Conservation (phyloP, 2,888 invertebrate genomes). For the Caenorhabditis zanzibari region DNA sequence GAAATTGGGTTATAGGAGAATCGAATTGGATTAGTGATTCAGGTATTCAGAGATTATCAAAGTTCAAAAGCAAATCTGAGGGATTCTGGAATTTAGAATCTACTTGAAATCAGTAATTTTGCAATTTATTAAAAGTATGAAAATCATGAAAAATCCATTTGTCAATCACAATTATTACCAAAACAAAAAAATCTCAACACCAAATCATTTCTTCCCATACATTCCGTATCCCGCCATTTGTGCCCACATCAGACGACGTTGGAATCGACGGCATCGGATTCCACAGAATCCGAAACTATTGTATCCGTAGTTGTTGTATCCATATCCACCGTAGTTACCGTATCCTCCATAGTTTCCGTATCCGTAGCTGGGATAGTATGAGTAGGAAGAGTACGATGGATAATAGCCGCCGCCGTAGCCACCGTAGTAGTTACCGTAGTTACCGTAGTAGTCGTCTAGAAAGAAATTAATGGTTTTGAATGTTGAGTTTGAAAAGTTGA, state of each 20-base stretch:
- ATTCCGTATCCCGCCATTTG: conserved; percentile 50
- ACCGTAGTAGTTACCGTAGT: conserved; percentile 18
- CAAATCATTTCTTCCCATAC: conserved; percentile 37
- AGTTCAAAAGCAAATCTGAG: too few relatives aligned
- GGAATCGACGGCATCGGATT: conserved; percentile 54
- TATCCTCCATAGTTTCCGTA: conserved; percentile 45
- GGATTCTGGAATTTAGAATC: too few relatives aligned
- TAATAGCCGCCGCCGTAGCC: conserved; percentile 33
- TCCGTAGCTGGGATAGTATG: conserved; percentile 49
- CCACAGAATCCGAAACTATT: conserved; percentile 34
- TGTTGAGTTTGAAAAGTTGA: too few relatives aligned
- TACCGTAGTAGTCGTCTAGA: conserved; percentile 51
- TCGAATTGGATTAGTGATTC: not conserved
- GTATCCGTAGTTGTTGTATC: conserved; percentile 39
- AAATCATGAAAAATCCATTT: too few relatives aligned
- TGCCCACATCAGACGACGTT: conserved; percentile 57
- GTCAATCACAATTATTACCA: not conserved
- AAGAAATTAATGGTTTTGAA: not conserved
- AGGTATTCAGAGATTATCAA: too few relatives aligned
- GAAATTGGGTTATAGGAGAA: not conserved
- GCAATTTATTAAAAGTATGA: too few relatives aligned
- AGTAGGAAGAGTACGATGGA: conserved; percentile 36
- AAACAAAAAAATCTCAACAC: not conserved
- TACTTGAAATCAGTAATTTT: too few relatives aligned
- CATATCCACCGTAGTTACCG: conserved; percentile 18